phyloP scores from a whole-genome alignment of 2,113 vertebrate genomes.

The Asarcornis scutulata region DNA sequence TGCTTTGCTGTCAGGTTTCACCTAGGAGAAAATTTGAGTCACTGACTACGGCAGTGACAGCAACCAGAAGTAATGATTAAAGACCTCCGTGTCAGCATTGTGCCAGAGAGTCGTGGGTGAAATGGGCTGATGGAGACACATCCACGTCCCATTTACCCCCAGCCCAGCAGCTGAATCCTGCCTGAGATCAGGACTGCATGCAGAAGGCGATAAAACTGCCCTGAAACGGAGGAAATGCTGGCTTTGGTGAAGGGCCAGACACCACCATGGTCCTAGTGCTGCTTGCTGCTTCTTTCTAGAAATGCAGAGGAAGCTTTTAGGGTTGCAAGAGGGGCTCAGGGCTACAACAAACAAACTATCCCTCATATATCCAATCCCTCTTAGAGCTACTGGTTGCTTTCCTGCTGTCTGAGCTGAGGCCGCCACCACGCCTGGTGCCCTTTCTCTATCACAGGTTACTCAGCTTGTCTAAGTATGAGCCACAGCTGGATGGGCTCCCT shows the following conservation, averaged over 20 bases:
- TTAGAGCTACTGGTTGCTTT: not conserved
- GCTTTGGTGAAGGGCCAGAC: not conserved
- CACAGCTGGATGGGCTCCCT: not conserved
- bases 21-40: slow-evolving; percentile 54
- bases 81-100: not conserved
- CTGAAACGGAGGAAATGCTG: not conserved
- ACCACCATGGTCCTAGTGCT: not conserved
- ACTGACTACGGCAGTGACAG: slow-evolving; percentile 38
- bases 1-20: slow-evolving; percentile 55
- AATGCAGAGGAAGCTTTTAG: not conserved
- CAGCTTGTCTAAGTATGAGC: not conserved
- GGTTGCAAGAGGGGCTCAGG: not conserved
- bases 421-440: not conserved
- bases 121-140: not conserved
- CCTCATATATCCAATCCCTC: not conserved
- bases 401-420: not conserved
- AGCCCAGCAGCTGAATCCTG: not conserved
- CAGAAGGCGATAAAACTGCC: not conserved
- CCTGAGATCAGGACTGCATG: not conserved
- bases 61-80: slow-evolving; percentile 62
- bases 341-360: not conserved
- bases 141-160: not conserved
- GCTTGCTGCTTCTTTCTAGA: not conserved
- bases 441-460: not conserved
- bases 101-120: not conserved